phyloP scores from a whole-genome alignment of 2,888 invertebrate species.

The Crematogaster levior region DNA sequence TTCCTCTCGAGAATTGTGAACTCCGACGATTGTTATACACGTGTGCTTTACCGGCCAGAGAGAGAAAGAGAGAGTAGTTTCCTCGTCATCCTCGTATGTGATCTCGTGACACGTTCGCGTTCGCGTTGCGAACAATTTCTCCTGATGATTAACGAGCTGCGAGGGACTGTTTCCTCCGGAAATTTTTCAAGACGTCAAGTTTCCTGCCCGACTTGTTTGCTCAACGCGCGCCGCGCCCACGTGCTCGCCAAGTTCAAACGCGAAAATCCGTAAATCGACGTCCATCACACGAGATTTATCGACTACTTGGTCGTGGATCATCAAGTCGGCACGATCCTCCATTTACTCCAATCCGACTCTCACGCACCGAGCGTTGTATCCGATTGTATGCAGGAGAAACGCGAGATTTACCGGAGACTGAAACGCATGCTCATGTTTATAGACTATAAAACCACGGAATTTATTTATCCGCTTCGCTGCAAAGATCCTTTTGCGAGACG shows the following conservation, averaged over 20 bases:
- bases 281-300: constrained; percentile 11
- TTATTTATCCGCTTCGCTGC: constrained; percentile 37
- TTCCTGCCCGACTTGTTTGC: constrained; percentile 26
- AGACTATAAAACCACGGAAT: constrained; percentile 21
- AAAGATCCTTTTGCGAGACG: constrained; percentile 1
- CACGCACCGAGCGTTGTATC: background rate
- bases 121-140: constrained; percentile 11
- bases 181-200: background rate
- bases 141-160: background rate
- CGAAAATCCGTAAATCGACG: constrained; percentile 24
- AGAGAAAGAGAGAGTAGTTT: background rate
- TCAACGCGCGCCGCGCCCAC: constrained; percentile 9
- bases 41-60: constrained; percentile 39
- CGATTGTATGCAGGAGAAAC: constrained; percentile 1
- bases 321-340: background rate
- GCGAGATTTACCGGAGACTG: constrained; percentile 10
- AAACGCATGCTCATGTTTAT: constrained; percentile 15
- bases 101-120: background rate
- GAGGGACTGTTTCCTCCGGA: background rate
- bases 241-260: background rate
- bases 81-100: constrained; percentile 14
- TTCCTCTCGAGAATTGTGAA: constrained; percentile 44
- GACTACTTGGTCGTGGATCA: background rate
- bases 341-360: background rate
- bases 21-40: constrained; percentile 46